Conservation (phyloP, 2,888 invertebrate species). For the Fissipunctia ypsillon region DNA sequence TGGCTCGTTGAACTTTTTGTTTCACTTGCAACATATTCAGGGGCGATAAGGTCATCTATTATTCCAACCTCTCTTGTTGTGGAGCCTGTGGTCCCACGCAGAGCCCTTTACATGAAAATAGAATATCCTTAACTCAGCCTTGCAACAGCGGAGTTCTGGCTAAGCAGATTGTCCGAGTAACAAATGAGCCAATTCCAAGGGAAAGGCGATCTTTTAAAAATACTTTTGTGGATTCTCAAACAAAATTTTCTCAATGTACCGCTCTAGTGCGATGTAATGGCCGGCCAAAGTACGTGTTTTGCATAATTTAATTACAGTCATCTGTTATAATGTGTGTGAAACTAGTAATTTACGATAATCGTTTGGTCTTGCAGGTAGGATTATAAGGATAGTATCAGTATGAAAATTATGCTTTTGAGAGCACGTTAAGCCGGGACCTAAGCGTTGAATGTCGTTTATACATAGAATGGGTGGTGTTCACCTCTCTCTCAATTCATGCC, state of each 20-base stretch:
- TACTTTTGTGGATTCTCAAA: slow-evolving; percentile 59
- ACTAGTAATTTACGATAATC: slow-evolving; percentile 47
- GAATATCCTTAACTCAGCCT: slow-evolving; percentile 58
- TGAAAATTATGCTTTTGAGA: slow-evolving; percentile 21
- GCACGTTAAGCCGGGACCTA: slow-evolving; percentile 5
- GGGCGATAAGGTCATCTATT: slow-evolving; percentile 47
- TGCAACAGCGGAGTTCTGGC: slow-evolving; percentile 57
- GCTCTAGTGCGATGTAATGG: slow-evolving; percentile 61
- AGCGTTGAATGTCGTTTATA: background rate
- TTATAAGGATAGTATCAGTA: slow-evolving; percentile 30
- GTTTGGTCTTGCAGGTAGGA: slow-evolving; percentile 29
- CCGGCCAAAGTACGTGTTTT: slow-evolving; percentile 62
- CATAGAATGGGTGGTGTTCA: background rate
- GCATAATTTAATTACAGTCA: slow-evolving; percentile 64
- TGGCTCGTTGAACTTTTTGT: slow-evolving; percentile 14
- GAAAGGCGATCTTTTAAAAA: slow-evolving; percentile 70
- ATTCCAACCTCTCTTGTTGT: slow-evolving; percentile 51
- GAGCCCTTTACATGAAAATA: slow-evolving; percentile 66
- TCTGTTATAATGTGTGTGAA: slow-evolving; percentile 46
- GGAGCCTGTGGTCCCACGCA: slow-evolving; percentile 36
- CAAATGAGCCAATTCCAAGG: slow-evolving; percentile 75
- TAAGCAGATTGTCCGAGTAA: slow-evolving; percentile 73
- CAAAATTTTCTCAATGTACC: slow-evolving; percentile 66
- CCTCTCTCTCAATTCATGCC: background rate
- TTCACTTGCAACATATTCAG: slow-evolving; percentile 47